Base-by-base conservation (phyloP, 2,797 vertebrate genomes). In the Clarias fuscus region DNA sequence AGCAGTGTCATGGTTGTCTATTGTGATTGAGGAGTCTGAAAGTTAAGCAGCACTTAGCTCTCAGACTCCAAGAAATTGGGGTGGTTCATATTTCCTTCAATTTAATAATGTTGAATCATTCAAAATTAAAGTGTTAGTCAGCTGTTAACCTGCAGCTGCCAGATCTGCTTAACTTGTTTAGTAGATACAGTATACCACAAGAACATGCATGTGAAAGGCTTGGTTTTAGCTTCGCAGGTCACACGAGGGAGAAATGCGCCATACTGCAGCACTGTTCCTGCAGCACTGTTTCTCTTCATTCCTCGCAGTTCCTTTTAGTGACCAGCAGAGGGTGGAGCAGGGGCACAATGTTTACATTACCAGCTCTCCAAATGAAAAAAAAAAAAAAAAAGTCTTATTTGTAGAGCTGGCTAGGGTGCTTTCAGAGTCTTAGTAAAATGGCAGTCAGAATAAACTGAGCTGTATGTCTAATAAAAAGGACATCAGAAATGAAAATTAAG, bases 341-440 rank as follows among this genome's bases (percentile, higher is more conserved):
- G 56, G n/a, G 27, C 24, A 33, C n/a, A 62, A 33, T 72, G 82
- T 58, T 90, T 62, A 84, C 43, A 71, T 79, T 53, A 53, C 10
- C 48, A 53, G 43, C 43, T 48, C 43, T 48, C 43, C 43, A 48
- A 48, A 48, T 8, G 43, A 8, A 10, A 22, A 30, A 0, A 40
- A 40, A 73, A 73, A 7, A 71, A 48, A 43, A 33, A 40, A 11
- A 62, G 33, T 61, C 58, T 73, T 78, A 87, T 88, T 91, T 91
- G 89, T 84, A 33, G 80, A 72, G 70, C 67, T 68, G 80, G 77
- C 85, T 90, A 86, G 91, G 93, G 89, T 92, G 91, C 84, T 84
- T 1, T 24, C 83, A 89, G 91, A 78, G 90, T 89, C 91, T 91
- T 89, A 87, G 84, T 84, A 88, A 94, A 94, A 94, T 94, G 93